Evolutionary conservation across 1,140 invertebrate species (phyloP), one percentile per base, ranked within the genome.

Genomic region (Spodoptera litura): DNA sequence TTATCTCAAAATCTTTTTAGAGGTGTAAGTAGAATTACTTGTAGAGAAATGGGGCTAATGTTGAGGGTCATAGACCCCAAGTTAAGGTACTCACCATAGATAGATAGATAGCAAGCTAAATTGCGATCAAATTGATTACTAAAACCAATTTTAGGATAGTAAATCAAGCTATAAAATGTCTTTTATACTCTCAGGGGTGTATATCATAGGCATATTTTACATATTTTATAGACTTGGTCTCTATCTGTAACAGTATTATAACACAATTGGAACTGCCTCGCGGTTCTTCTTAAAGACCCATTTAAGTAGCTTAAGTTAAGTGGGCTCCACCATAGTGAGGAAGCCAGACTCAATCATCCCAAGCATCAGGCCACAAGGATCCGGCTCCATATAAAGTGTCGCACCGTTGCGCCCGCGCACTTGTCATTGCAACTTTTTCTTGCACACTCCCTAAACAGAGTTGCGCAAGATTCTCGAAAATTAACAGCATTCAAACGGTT

Each of bases 381-480:
- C 66, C 76, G 76, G n/a, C 76, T 49, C 66, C 76, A 62, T 78
- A 78, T 71, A 71, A 35, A 71, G 66, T 52, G 49, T 38, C 66
- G 66, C 49, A 78, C 76, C 38, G 76, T 71, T 71, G 66, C 51
- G 73, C 10, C 31, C 49, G 53, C 66, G 66, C 72, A 62, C 44
- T 51, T 62, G 72, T 62, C 38, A 51, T 44, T 20, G 61, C 72
- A 10, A 78, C 78, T 82, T 84, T 81, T 84, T 81, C 70, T 78
- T 59, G 73, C 44, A 66, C 78, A 56, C 62, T 78, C 81, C 81
- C 75, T 82, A 82, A 82, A 78, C 73, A 83, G 81, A 70, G 53
- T 49, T 15, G 62, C 66, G 79, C 72, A 53, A 59, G 56, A 81
- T 79, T 81, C 81, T 82, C 81, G 78, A 79, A 82, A 84, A 80